Base-by-base conservation (phyloP, 2,113 vertebrate species). In the Romanogobio albipinnatus region DNA sequence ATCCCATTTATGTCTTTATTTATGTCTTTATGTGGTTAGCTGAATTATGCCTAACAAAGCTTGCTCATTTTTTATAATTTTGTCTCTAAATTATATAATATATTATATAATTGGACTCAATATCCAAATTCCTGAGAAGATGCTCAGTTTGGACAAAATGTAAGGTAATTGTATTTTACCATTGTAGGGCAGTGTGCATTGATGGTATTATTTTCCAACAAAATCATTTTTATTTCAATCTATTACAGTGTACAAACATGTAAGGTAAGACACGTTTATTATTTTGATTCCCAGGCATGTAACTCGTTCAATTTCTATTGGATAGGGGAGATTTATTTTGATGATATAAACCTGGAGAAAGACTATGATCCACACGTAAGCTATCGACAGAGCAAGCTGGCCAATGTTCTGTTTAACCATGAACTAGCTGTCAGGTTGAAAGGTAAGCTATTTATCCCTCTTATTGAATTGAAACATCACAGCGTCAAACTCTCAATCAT, bases 351-450 rank as follows among this genome's bases (percentile, higher is more conserved):
- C 86, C 19, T 93, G 8, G 94, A 95, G 43, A 77, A 88, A 76
- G 24, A 89, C 80, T 95, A 95, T 56, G 3, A 66, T 0, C 84
- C 88, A 7, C 0, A 47, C 0, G 76, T 4, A 17, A 93, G 93
- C 87, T 95, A 95, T 84, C 26, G 43, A 1, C 94, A 94, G 83
- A 95, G 94, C 90, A 95, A 95, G 83, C 86, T 95, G 71, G 94
- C 94, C 24, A 95, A 95, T 22, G 87, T 95, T 66, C 91, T 95
- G 33, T 95, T 95, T 39, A 84, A 81, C 76, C 90, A 56, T 33
- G 93, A 94, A 78, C 91, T 95, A 83, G 93, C 94, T 15, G 9
- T 39, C 58, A 90, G 91, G 79, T 88, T 95, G 58, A n/a, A 93
- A 85, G 94, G 94, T 94, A 81, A 51, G 77, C 5, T 4, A 58